Percentiles rank a stretch among this genome's conserved stretches.
These are phyloP conservation scores for Eupithecia insigniata DNA, from an alignment of 2,888 invertebrate genomes.

Conservation along the genomic window DNA sequence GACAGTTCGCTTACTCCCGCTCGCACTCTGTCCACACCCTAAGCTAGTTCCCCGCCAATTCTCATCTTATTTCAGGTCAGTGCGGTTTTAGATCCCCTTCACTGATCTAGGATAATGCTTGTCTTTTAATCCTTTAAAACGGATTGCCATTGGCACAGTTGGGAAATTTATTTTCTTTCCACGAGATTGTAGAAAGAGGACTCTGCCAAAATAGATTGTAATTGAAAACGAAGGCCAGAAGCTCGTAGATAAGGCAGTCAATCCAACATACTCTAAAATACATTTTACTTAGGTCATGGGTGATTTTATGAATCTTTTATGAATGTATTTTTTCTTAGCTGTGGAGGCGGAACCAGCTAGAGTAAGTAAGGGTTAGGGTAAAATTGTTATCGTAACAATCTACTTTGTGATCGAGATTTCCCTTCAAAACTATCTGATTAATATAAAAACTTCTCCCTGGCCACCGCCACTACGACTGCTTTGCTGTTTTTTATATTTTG, in stretches of 20 bases:
- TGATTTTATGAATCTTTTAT: background rate
- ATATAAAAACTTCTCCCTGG: no score
- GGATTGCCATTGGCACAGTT: constrained; percentile 37
- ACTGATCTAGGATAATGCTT: constrained; percentile 43
- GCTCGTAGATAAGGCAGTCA: background rate
- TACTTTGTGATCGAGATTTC: background rate
- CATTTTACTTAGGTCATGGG: background rate
- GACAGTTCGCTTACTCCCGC: background rate
- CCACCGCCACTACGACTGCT: no score
- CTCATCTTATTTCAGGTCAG: constrained; percentile 41
- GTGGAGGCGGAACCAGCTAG: background rate
- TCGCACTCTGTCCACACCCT: background rate
- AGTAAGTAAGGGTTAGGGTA: no score
- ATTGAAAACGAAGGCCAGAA: background rate
- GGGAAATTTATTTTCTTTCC: constrained; percentile 29
- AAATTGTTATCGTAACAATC: no score
- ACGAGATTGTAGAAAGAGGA: background rate
- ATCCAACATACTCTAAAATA: background rate
- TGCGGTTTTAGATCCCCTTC: constrained; percentile 38
- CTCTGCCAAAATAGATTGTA: constrained; percentile 3
- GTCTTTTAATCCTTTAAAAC: constrained; percentile 44
- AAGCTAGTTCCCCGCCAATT: constrained; percentile 25
- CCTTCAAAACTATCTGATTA: background rate
- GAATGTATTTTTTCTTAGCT: background rate
- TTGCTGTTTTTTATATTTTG: no score